Base-by-base conservation (phyloP, 2,113 vertebrate species). In the Arvicanthis niloticus region DNA sequence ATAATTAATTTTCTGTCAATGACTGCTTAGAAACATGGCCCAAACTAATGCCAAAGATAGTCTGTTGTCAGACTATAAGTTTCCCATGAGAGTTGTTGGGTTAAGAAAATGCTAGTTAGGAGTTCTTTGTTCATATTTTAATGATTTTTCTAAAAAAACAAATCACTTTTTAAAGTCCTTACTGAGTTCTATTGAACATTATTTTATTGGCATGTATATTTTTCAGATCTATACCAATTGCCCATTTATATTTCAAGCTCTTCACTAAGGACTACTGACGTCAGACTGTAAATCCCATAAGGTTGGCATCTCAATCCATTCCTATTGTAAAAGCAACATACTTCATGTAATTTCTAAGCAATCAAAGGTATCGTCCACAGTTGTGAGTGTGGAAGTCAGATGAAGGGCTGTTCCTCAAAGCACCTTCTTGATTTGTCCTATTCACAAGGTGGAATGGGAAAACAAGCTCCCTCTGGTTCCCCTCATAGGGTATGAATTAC, bases 11-110 rank as follows among this genome's bases (percentile, higher is more conserved):
- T 86, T 92, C n/a, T 94, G 26, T 86, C 87, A 91, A 84, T 9
- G 45, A 91, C 15, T 45, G 89, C 21, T 8, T 80, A 84, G 9
- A 94, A 96, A 81, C 26, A 34, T 62, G 2, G 15, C 91, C 82
- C 73, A 22, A 84, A 98, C 95, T 93, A 13, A 96, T 48, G 93
- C 80, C 65, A 97, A 85, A 96, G 37, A 65, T 73, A 67, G 34
- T 26, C 0, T 88, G 45, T 51, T 80, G n/a, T 51, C 40, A 93
- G 40, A 40, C 67, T 91, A 84, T 24, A 90, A 77, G 11, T 93
- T 93, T 88, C 81, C 89, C 77, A 51, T 53, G 82, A 77, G 62
- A 72, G 88, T 40, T n/a, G 34, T 0, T 29, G 42, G 88, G 75
- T 86, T 96, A 96, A 95, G 48, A 72, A 92, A 91, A 87, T 37